phyloP scores from a whole-genome alignment of 1,140 invertebrate species.

The Megalonaias nervosa region DNA sequence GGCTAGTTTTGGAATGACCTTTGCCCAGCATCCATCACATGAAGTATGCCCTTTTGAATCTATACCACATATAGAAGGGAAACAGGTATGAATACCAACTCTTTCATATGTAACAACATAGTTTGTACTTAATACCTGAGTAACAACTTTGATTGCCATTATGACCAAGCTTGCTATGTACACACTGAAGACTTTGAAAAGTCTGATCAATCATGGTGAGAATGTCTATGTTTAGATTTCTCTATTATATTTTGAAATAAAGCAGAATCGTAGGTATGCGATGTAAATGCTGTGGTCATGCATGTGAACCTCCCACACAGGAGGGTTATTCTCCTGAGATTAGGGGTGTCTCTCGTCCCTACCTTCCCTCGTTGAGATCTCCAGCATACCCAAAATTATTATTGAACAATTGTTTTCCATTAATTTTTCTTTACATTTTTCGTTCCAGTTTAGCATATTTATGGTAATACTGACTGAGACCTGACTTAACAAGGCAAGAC shows the following conservation, averaged over 20 bases:
- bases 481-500: too few species aligned
- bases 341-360: too few species aligned
- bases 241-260: neutral
- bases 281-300: neutral
- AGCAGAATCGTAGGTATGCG: neutral
- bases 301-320: too few species aligned
- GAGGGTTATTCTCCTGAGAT: too few species aligned
- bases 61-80: slow-evolving; percentile 55
- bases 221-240: neutral
- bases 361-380: too few species aligned
- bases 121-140: neutral
- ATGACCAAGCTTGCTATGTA: neutral
- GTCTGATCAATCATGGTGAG: neutral
- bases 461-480: neutral
- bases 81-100: slow-evolving; percentile 45
- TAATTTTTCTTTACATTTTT: too few species aligned
- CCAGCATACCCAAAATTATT: too few species aligned
- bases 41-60: slow-evolving; percentile 58
- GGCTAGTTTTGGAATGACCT: slow-evolving; percentile 61
- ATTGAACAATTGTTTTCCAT: too few species aligned
- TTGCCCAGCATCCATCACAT: slow-evolving; percentile 56
- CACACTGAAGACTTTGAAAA: neutral
- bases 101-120: too few species aligned
- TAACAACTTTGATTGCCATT: neutral
- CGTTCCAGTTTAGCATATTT: neutral